Evolutionary conservation across 1,140 invertebrate species (phyloP).

Genomic region (Drosophila repleta): DNA sequence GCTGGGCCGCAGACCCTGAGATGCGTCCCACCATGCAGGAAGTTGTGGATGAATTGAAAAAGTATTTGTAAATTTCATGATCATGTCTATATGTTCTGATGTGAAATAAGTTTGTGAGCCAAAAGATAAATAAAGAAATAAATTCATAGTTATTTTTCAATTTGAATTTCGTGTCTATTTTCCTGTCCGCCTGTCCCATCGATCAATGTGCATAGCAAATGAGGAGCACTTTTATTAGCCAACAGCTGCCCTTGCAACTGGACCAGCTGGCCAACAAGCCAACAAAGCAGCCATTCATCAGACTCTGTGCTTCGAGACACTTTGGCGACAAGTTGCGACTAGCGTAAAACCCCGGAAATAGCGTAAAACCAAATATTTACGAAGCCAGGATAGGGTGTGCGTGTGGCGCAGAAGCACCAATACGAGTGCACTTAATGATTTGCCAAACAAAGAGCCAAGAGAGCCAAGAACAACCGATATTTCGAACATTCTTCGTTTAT

Average conservation of each 20-base stretch:
- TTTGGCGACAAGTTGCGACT: slow-evolving; percentile 20
- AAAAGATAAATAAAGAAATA: too few relatives aligned
- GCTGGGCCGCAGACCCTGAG: neutral
- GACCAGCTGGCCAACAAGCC: neutral
- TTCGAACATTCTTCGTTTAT: too few relatives aligned
- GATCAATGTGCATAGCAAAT: slow-evolving; percentile 16
- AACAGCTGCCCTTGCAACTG: slow-evolving; percentile 1
- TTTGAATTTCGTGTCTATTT: too few relatives aligned
- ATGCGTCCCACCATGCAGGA: neutral
- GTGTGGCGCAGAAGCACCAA: neutral
- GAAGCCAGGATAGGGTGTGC: slow-evolving; percentile 18
- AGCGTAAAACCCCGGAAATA: slow-evolving; percentile 62
- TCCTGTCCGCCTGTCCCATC: neutral
- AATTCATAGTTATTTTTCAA: too few relatives aligned
- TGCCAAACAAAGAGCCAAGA: too few relatives aligned
- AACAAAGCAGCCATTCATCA: slow-evolving; percentile 25
- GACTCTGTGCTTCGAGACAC: slow-evolving; percentile 19
- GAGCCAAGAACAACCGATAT: too few relatives aligned
- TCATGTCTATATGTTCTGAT: too few relatives aligned
- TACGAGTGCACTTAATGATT: slow-evolving; percentile 48
- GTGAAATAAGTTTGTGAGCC: too few relatives aligned
- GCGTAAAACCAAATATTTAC: slow-evolving; percentile 54
- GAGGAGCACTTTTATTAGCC: slow-evolving; percentile 10
- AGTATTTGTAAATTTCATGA: too few relatives aligned
- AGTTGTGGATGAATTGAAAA: neutral